These are phyloP conservation scores for Lapara coniferarum DNA, from an alignment of 2,888 invertebrate species.

Conservation along the genomic window DNA sequence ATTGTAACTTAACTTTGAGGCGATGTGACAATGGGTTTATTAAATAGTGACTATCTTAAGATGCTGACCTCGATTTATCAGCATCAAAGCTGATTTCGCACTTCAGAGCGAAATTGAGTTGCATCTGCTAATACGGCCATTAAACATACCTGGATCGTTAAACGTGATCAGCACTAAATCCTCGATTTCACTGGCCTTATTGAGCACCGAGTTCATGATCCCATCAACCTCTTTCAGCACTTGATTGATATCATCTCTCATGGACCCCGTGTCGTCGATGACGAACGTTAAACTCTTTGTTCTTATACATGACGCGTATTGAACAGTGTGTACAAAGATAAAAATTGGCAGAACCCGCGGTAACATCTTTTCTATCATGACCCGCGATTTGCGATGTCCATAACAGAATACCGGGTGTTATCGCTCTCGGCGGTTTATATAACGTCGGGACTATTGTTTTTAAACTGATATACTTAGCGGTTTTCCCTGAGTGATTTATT, in stretches of 20 bases:
- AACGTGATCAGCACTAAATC: slow-evolving; percentile 52
- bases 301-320: slow-evolving; percentile 36
- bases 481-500: background rate
- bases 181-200: slow-evolving; percentile 42
- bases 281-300: slow-evolving; percentile 45
- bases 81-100: no score
- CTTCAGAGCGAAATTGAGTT: no score
- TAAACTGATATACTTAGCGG: background rate
- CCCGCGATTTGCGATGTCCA: background rate
- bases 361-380: background rate
- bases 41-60: no score
- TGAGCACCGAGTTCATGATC: slow-evolving; percentile 43
- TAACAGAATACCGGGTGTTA: background rate
- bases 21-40: no score
- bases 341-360: background rate
- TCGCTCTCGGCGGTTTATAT: background rate
- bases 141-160: slow-evolving; percentile 50
- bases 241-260: slow-evolving; percentile 41
- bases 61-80: no score
- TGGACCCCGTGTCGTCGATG: slow-evolving; percentile 49
- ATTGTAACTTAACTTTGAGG: no score
- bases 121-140: background rate
- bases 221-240: slow-evolving; percentile 38
- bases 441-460: background rate
- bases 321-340: background rate